Conservation (phyloP, 2,113 vertebrate genomes). For the Nothoprocta perdicaria region DNA sequence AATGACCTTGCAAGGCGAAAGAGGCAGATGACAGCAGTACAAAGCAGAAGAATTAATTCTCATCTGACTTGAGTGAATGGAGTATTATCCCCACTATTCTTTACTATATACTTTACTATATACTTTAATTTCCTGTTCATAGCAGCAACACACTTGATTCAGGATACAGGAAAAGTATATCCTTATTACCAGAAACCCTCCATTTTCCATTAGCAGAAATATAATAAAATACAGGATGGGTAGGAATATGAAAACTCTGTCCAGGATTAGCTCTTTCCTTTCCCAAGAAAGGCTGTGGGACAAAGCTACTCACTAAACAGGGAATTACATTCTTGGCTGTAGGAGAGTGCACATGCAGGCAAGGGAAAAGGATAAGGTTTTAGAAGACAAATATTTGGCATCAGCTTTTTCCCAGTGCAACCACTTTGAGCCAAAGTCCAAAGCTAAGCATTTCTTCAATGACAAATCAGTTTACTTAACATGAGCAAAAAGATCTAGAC, state of each 20-base stretch:
- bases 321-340: background rate
- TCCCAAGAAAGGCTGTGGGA: background rate
- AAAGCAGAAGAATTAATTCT: background rate
- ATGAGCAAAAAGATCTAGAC: background rate
- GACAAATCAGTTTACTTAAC: background rate
- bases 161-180: background rate
- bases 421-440: background rate
- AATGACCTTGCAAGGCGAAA: background rate
- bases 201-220: background rate
- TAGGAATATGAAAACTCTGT: background rate
- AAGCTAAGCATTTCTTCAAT: background rate
- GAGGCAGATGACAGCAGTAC: background rate
- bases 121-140: conserved; percentile 32
- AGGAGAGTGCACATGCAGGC: background rate
- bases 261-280: background rate
- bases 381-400: conserved; percentile 14
- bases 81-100: background rate
- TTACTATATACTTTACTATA: background rate
- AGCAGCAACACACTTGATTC: conserved; percentile 2
- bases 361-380: background rate
- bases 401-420: conserved; percentile 3
- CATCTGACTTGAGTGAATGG: background rate
- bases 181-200: background rate
- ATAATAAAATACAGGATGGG: background rate
- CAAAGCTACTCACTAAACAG: background rate